Percentiles rank a stretch among this genome's conserved stretches.
Conservation (phyloP, 2,888 invertebrate species). For the Lepidochrysops patricia region DNA sequence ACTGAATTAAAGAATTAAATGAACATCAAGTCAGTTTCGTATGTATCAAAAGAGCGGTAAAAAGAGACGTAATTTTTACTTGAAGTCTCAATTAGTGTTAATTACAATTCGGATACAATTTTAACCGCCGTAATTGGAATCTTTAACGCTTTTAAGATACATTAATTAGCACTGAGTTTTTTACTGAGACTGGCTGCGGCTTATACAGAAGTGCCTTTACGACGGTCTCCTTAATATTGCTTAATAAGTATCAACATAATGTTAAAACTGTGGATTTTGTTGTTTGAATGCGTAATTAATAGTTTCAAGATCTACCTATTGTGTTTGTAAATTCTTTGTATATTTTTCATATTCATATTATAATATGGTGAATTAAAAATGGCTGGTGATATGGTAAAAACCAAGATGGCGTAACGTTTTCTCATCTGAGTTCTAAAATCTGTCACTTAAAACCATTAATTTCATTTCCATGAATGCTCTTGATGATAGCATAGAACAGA, state of each 20-base stretch:
- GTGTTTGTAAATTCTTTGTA: too few relatives aligned
- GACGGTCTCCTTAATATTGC: neutral
- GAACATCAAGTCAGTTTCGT: constrained; percentile 34
- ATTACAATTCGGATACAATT: constrained; percentile 10
- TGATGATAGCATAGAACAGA: constrained; percentile 18
- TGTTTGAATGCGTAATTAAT: too few relatives aligned
- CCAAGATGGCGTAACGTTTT: too few relatives aligned
- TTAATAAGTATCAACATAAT: neutral
- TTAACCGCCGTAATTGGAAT: constrained; percentile 7
- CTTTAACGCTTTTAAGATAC: constrained; percentile 11
- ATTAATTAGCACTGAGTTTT: constrained; percentile 5
- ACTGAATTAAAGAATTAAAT: neutral
- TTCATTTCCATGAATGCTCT: neutral
- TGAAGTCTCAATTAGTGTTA: constrained; percentile 10
- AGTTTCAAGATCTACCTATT: too few relatives aligned
- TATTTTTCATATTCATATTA: too few relatives aligned
- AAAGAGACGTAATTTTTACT: neutral
- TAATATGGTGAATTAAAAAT: too few relatives aligned
- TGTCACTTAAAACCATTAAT: neutral
- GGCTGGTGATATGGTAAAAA: too few relatives aligned
- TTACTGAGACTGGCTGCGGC: neutral
- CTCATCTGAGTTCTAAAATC: too few relatives aligned
- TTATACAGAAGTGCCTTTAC: neutral
- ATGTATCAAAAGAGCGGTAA: neutral
- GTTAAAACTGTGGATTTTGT: neutral